Evolutionary conservation across 2,113 vertebrate genomes (phyloP), one percentile per base, ranked within the genome.

Genomic region (Hippoglossus stenolepis): DNA sequence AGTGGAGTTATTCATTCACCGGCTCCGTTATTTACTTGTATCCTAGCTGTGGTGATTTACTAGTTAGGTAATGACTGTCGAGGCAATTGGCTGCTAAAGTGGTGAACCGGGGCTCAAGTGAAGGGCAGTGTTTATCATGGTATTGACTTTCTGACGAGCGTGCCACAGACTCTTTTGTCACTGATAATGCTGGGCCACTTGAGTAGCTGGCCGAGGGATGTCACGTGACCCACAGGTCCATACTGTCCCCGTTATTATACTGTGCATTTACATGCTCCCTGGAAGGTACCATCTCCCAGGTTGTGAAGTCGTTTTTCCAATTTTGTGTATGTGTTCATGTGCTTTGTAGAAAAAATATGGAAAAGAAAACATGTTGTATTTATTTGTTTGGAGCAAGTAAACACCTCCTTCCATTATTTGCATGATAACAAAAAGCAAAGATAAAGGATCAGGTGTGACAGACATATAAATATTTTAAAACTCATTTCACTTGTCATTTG

Each of bases 21-120:
- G 79, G 58, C 73, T 77, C 54, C 65, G 73, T 74, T 88, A 60
- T 86, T 86, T 88, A 83, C 86, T 78, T 69, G 73, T 61, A 70
- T 79, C 74, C 70, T 61, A 59, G 56, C 81, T 54, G 74, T 72
- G 77, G 65, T 88, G 92, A 96, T 98, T 96, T 96, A 96, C 93
- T 93, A 90, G 94, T 70, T 91, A 68, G 89, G 95, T 95, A 95
- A 95, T 96, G 96, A 95, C 94, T 96, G 95, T 95, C 94, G 93
- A 90, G 85, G 87, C 87, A 93, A 88, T 92, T 94, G 94, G 80
- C 75, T 92, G 91, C 93, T 90, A 91, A 94, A 95, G 94, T 94
- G 92, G 93, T 92, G 87, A 89, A 93, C 94, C 90, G 93, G 89
- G 90, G 91, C 92, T 91, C 87, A 80, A 74, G 75, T 65, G 77